Evolutionary conservation across 2,797 vertebrate genomes (phyloP), one percentile per base, ranked within the genome.

Genomic region (Periparus ater): DNA sequence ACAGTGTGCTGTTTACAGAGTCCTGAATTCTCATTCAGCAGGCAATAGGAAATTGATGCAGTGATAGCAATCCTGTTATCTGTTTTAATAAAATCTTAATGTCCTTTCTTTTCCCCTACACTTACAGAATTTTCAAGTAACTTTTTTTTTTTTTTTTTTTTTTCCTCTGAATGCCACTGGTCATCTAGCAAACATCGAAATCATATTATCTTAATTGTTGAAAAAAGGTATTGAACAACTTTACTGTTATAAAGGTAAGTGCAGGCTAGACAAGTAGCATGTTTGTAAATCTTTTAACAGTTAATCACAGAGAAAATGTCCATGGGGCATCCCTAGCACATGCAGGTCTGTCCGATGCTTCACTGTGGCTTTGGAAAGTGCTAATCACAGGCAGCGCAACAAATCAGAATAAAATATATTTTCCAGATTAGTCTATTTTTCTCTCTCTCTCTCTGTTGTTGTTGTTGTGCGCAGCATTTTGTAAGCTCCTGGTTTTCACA

Each of bases 71-170:
- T 96, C 80, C 75, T 97, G 90, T 95, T 98, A 98, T 95, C 96
- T 95, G 47, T 95, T 97, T 97, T 97, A 97, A 97, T 97, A 98
- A 97, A 98, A 98, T 94, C 66, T 81, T 98, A 96, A 97, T 97
- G 91, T 97, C 82, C 75, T 97, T 96, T 97, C 84, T 96, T 97
- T 89, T 34, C 55, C 45, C 40, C 48, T 95, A 84, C 30, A 44
- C 66, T 80, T 71, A 77, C 21, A 86, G 89, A 93, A 91, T 93
- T 77, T 88, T 72, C 17, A 90, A 88, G 54, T 75, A 45, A 45
- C 89, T 96, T 85, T 62, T 90, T 96, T 95, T 96, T 91, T 83
- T 68, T 10, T 38, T 38, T 96, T 85, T 62, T 92, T 96, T 95
- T 96, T 89, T 80, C 62, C 62, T 8, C 54, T 85, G 47, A 82